phyloP scores from a whole-genome alignment of 1,140 invertebrate genomes.

The Gonioctena quinquepunctata region DNA sequence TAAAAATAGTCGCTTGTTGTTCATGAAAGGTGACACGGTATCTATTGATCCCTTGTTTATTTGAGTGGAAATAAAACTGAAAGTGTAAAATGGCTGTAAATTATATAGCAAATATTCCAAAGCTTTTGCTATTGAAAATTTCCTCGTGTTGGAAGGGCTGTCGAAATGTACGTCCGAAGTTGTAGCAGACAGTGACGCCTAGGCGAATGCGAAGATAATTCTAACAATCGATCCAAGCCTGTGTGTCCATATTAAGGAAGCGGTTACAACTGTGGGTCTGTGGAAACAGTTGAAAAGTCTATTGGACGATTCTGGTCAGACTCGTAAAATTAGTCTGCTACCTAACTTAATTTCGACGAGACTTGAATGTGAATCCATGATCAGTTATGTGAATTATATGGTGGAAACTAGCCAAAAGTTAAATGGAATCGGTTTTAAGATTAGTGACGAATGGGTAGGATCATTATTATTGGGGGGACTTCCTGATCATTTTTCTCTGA shows the following conservation, averaged over 20 bases:
- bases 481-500: slow-evolving; percentile 45
- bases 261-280: slow-evolving; percentile 34
- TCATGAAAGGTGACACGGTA: no score
- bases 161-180: not conserved
- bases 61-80: no score
- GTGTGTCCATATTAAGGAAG: slow-evolving; percentile 45
- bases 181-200: not conserved
- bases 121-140: not conserved
- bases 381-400: slow-evolving; percentile 30
- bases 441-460: not conserved
- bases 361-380: slow-evolving; percentile 33
- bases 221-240: slow-evolving; percentile 45
- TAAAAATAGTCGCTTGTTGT: no score
- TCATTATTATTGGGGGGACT: slow-evolving; percentile 47
- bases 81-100: not conserved
- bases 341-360: slow-evolving; percentile 30
- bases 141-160: not conserved
- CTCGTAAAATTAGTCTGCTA: slow-evolving; percentile 21
- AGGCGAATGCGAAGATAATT: slow-evolving; percentile 31
- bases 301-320: slow-evolving; percentile 22
- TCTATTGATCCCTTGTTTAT: no score
- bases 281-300: slow-evolving; percentile 42
- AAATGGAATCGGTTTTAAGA: slow-evolving; percentile 35
- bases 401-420: slow-evolving; percentile 32
- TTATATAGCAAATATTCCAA: not conserved